Evolutionary conservation across 2,888 invertebrate species (phyloP), one percentile per base, ranked within the genome.

Genomic region (Drosophila kanekoi): DNA sequence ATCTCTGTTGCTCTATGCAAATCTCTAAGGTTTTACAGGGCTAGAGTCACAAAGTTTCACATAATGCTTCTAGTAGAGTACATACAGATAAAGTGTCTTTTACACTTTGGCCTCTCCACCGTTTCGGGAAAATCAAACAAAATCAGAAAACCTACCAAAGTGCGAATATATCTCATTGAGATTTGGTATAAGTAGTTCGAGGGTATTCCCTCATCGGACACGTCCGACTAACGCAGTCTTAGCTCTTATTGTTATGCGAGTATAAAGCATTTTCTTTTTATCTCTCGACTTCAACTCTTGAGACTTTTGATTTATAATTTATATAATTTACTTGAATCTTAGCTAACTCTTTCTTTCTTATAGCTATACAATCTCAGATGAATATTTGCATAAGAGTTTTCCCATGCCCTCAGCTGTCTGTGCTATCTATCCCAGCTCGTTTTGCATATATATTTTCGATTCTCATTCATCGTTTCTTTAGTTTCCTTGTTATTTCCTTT

Each of bases 401-500:
- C 73, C 45, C 58, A 73, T 60, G 59, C 9, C 45, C 33, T 33
- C 44, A n/a, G 44, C 41, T 44, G 32, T n/a, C 38, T 62, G 23
- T 28, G 14, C 32, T 35, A 40, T 48, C 18, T 66, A 23, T 20
- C 18, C 16, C 51, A 75, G 59, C 53, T 18, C 67, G 70, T 76
- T 82, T 80, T 71, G 64, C 80, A 80, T 80, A 66, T 65, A 14
- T 41, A 54, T 48, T 58, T 62, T 48, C 18, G 40, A 40, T 65
- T 65, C 66, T 47, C 54, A 48, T 67, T 54, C 41, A 53, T 11
- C 40, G 38, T 68, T 53, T 51, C 43, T n/a, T 14, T 18, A 18
- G 40, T 18, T 4, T 23, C 41, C 62, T 49, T 58, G 33, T 47
- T 53, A 33, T 57, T 43, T 61, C 61, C 45, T 44, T 52, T 72